Conservation (phyloP, 2,113 vertebrate genomes). For the Talpa occidentalis region DNA sequence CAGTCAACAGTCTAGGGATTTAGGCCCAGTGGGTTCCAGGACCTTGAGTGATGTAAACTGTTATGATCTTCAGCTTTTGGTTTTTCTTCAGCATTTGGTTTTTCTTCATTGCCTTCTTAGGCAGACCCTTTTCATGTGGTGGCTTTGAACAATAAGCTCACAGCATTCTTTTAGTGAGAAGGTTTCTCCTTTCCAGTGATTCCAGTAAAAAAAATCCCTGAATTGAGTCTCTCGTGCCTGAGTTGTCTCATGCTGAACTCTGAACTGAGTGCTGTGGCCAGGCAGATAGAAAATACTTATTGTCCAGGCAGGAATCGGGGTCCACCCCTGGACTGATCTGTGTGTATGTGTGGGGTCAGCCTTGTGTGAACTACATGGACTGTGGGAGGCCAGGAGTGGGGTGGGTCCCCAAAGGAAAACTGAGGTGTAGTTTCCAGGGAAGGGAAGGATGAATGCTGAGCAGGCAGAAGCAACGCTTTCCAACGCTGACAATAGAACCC, state of each 20-base stretch:
- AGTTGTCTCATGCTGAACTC: neutral
- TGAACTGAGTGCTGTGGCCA: neutral
- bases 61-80: neutral
- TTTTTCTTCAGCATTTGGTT: neutral
- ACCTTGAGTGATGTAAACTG: neutral
- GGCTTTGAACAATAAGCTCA: neutral
- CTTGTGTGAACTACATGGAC: neutral
- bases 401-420: conserved; percentile 6
- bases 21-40: neutral
- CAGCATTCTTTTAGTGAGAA: neutral
- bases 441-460: conserved; percentile 48
- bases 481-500: conserved; percentile 47
- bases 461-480: conserved; percentile 55
- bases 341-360: neutral
- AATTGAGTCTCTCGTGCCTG: conserved; percentile 19
- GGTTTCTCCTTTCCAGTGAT: neutral
- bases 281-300: conserved; percentile 19
- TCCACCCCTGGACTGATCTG: neutral
- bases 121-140: neutral
- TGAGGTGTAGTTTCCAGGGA: conserved; percentile 15
- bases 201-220: neutral
- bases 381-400: neutral
- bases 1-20: neutral
- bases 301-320: neutral
- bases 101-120: conserved; percentile 3